phyloP scores from a whole-genome alignment of 2,113 vertebrate genomes.

The Myotis lucifugus region DNA sequence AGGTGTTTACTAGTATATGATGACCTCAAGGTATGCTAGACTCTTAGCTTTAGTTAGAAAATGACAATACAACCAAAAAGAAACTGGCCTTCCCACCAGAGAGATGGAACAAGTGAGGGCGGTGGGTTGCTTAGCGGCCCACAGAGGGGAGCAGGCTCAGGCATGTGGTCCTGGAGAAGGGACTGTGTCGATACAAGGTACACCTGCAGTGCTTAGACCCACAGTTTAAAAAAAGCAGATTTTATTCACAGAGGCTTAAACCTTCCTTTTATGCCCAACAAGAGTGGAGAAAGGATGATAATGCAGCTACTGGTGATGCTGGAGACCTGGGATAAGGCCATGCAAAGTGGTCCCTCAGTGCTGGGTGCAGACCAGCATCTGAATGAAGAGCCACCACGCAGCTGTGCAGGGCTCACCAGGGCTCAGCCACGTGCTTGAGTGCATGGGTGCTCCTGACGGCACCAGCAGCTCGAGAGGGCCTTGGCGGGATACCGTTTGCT shows the following conservation, averaged over 20 bases:
- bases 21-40: not conserved
- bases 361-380: not conserved
- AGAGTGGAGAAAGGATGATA: not conserved
- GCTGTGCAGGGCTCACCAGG: not conserved
- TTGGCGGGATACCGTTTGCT: fast-evolving
- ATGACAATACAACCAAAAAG: not conserved
- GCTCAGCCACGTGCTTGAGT: not conserved
- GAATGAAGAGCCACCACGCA: not conserved
- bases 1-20: not conserved
- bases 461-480: not conserved
- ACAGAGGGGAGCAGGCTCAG: not conserved
- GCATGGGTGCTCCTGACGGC: not conserved
- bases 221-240: not conserved
- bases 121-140: fast-evolving
- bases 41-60: not conserved
- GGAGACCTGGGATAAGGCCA: not conserved
- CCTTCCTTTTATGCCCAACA: not conserved
- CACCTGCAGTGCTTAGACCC: not conserved
- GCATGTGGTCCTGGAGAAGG: not conserved
- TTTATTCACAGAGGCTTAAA: not conserved
- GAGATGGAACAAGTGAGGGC: fast-evolving
- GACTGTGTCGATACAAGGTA: not conserved
- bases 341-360: not conserved
- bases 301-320: not conserved
- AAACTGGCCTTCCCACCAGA: not conserved